Percentiles rank a stretch among this genome's conserved stretches.
Evolutionary conservation across 1,140 invertebrate species (phyloP).

Genomic region (Drosophila teissieri): DNA sequence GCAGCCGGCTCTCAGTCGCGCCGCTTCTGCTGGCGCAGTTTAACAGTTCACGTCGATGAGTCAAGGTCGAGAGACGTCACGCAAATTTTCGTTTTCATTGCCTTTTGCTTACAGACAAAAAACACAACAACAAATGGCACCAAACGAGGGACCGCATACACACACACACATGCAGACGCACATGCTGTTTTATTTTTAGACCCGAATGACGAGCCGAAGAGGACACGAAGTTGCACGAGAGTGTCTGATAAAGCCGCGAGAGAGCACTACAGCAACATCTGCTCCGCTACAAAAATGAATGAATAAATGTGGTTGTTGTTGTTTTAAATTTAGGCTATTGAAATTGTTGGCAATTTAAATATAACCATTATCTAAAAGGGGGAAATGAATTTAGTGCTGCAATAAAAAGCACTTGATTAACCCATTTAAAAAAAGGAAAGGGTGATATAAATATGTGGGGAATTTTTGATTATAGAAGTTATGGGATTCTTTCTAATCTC

Average conservation of each 20-base stretch:
- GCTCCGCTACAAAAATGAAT: slow-evolving; percentile 40
- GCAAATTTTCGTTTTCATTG: slow-evolving; percentile 85
- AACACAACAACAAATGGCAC: slow-evolving; percentile 22
- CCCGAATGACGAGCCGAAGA: slow-evolving; percentile 56
- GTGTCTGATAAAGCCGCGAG: slow-evolving; percentile 10
- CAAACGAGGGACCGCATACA: slow-evolving; percentile 27
- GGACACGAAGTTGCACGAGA: slow-evolving; percentile 27
- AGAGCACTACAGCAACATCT: slow-evolving; percentile 15
- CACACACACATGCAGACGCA: slow-evolving; percentile 31
- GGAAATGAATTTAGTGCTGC: slow-evolving; percentile 4
- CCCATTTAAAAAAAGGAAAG: slow-evolving; percentile 2
- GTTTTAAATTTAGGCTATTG: slow-evolving; percentile 18
- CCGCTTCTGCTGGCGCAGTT: slow-evolving; percentile 65
- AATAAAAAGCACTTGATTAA: slow-evolving; percentile 14
- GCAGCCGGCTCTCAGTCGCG: slow-evolving; percentile 36
- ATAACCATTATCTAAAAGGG: slow-evolving; percentile 22
- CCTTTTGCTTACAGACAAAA: slow-evolving; percentile 72
- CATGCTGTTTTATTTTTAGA: slow-evolving; percentile 76
- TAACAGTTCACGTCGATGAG: slow-evolving; percentile 84
- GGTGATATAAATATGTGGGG: background rate
- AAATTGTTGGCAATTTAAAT: slow-evolving; percentile 20
- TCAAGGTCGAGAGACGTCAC: slow-evolving; percentile 85
- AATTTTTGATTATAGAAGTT: background rate
- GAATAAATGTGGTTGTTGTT: slow-evolving; percentile 24
- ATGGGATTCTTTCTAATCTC: background rate